Percentiles rank a stretch among this genome's conserved stretches.
phyloP scores from a whole-genome alignment of 2,888 invertebrate species.

The Pristionchus fissidentatus region DNA sequence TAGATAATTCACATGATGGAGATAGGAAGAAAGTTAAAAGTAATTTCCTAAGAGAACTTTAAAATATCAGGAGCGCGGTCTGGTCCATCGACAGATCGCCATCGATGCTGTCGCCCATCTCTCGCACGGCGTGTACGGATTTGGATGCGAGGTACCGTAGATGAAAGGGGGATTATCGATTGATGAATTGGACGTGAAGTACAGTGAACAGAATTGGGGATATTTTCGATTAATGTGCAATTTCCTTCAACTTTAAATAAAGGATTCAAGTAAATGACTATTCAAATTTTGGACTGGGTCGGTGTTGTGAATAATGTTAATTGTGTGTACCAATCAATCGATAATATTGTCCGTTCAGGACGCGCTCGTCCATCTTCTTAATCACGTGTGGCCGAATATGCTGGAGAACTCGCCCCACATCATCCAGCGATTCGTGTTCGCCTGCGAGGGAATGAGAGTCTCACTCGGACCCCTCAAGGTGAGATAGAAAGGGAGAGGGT shows the following conservation, averaged over 20 bases:
- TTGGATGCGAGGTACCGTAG: slow-evolving; percentile 60
- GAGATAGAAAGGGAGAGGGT: neutral
- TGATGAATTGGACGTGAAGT: neutral
- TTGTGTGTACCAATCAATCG: no score
- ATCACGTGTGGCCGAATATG: slow-evolving; percentile 99
- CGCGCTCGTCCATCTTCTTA: slow-evolving; percentile 93
- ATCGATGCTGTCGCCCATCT: slow-evolving; percentile 99
- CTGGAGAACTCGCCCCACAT: slow-evolving; percentile 99
- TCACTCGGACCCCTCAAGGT: slow-evolving; percentile 93
- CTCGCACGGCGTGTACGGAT: slow-evolving; percentile 83
- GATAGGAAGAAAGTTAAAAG: neutral
- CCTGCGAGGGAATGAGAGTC: slow-evolving; percentile 96
- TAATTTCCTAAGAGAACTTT: neutral
- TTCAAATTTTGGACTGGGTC: no score
- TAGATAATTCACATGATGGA: no score
- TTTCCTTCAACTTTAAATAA: no score
- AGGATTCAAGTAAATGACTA: no score
- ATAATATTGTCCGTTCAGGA: slow-evolving; percentile 85
- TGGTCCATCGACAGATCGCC: slow-evolving; percentile 98
- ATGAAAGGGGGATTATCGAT: neutral
- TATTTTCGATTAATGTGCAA: no score
- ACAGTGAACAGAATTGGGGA: no score
- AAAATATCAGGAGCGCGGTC: slow-evolving; percentile 92
- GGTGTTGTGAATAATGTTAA: no score
- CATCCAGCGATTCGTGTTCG: slow-evolving; percentile 99